Base-by-base conservation (phyloP, 2,888 invertebrate genomes). In the Lumbricus terrestris region DNA sequence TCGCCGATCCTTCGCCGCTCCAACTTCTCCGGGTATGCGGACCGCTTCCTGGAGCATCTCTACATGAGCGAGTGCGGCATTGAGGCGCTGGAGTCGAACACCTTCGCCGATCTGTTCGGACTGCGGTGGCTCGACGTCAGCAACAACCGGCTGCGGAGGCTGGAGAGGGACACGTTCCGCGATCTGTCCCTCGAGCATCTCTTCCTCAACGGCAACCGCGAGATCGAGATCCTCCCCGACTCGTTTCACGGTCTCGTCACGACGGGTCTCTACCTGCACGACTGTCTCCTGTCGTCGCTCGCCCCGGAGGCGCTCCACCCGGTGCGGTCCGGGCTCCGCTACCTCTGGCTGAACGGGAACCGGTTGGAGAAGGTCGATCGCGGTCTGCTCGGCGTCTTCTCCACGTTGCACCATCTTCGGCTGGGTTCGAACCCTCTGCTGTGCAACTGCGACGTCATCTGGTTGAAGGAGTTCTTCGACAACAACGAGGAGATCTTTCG, bases 141-240 rank as follows among this genome's bases (percentile, higher is more conserved):
- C 89, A 93, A 94, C 91, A 95, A 95, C 92, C 93, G 93, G 82
- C 93, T 95, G 34, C 92, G 93, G 90, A 92, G 93, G 33, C 92
- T 94, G 85, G 35, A 93, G 93, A n/a, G 94, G 94, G 89, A 93
- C 91, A 89, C 94, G 94, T 23, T 95, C 94, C 93, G 94, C 85
- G 94, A 94, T 33, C 91, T 94, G 88, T 92, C 92, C 40, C 92
- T 95, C 47, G 93, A 93, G 89, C 94, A 94, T 92, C 92, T 95
- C 90, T 94, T 94, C 91, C 92, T 95, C n/a, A 94, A 94, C 92
- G 94, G 94, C 90, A 95, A 95, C 91, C 92, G 93, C 5, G 93
- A 94, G 82, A 93, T 94, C 42, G 92, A 92, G 89, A 91, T 95
- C 47, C 92, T 93, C 0, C 91, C 92, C n/a, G 92, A 93, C 88